A percentile compares a stretch with the other conserved stretches of the same genome.
Conservation (phyloP, 2,113 vertebrate species). For the Mesembrinibis cayennensis region DNA sequence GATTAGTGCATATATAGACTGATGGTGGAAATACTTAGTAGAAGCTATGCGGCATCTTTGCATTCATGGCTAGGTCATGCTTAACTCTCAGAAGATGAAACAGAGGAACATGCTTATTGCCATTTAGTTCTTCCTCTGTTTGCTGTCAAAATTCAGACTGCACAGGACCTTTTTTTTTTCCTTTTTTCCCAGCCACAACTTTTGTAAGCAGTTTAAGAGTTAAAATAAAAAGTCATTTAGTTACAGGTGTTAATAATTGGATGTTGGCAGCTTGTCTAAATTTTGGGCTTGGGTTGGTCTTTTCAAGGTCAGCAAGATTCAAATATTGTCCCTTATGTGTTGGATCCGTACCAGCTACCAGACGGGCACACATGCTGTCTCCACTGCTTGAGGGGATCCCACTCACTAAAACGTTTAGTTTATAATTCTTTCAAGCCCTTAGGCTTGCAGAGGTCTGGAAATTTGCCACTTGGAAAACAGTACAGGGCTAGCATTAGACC, state of each 20-base stretch:
- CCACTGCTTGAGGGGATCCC: background rate
- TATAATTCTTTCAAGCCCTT: background rate
- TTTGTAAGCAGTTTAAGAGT: background rate
- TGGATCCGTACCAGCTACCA: background rate
- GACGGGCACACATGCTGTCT: background rate
- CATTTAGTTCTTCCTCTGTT: background rate
- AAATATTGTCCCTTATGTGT: background rate
- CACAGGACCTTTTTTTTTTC: too few species aligned
- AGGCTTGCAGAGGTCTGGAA: background rate
- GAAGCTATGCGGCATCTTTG: background rate
- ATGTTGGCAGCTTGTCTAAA: background rate
- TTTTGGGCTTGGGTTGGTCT: background rate
- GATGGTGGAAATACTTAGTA: background rate
- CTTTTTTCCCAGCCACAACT: background rate
- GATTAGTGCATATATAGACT: background rate
- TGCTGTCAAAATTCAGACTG: background rate
- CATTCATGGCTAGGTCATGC: background rate
- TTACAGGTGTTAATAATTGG: background rate
- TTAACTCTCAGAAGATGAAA: background rate
- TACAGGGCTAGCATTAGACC: background rate
- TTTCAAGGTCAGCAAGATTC: conserved; percentile 10
- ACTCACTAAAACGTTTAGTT: background rate
- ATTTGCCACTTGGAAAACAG: background rate
- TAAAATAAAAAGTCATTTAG: background rate
- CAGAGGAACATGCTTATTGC: background rate